Percentiles rank a stretch among this genome's conserved stretches.
Conservation (phyloP, 2,888 invertebrate genomes). For the Limenitis camilla region DNA sequence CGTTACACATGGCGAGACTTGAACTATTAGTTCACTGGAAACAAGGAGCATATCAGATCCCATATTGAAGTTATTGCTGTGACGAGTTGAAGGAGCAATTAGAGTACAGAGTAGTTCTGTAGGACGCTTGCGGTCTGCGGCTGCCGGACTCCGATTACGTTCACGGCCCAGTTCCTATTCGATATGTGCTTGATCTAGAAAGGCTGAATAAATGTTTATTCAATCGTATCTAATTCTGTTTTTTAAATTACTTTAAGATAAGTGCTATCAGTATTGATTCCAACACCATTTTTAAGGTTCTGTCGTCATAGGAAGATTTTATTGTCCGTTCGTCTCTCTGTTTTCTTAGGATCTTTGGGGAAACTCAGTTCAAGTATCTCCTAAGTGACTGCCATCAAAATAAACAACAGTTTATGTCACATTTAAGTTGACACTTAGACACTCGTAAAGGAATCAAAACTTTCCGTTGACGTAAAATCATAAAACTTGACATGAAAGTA, state of each 20-base stretch:
- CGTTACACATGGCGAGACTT: neutral
- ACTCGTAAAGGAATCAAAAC: no score
- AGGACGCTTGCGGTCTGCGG: slow-evolving; percentile 46
- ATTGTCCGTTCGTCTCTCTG: no score
- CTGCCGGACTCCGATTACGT: slow-evolving; percentile 41
- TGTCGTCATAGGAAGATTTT: no score
- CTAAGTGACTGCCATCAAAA: no score
- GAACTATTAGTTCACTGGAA: neutral
- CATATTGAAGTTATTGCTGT: slow-evolving; percentile 14
- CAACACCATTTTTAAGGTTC: no score
- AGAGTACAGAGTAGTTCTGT: slow-evolving; percentile 28
- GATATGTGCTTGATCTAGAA: slow-evolving; percentile 13
- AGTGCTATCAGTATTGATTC: no score
- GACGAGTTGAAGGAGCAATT: slow-evolving; percentile 32
- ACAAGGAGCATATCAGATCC: neutral
- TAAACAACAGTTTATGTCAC: no score
- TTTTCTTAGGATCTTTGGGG: no score
- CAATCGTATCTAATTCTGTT: slow-evolving; percentile 1
- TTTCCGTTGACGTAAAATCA: no score
- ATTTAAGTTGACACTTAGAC: no score
- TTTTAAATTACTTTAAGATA: neutral
- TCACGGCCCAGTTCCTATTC: slow-evolving; percentile 35
- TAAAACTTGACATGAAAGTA: no score
- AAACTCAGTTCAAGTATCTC: no score
- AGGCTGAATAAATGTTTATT: slow-evolving; percentile 4